Percentiles rank a stretch among this genome's conserved stretches.
Conservation (phyloP, 2,888 invertebrate species). For the Netelia virgata region DNA sequence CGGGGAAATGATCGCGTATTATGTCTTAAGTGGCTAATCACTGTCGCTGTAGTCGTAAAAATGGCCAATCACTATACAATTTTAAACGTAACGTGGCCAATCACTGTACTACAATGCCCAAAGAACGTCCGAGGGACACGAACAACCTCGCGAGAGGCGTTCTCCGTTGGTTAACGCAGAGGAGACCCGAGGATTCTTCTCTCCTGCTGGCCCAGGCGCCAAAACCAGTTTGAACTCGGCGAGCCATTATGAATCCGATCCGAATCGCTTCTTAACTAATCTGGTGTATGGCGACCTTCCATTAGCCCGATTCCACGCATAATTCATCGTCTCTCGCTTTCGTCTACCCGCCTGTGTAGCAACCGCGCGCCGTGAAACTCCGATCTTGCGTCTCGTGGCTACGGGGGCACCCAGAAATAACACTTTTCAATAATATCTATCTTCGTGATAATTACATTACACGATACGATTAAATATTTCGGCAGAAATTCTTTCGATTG, state of each 20-base stretch:
- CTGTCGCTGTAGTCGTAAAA: too few relatives aligned
- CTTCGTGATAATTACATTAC: not conserved
- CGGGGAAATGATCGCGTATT: too few relatives aligned
- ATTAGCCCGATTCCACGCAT: constrained; percentile 79
- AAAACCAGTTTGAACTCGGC: constrained; percentile 78
- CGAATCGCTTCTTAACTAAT: constrained; percentile 80
- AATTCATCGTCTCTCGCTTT: constrained; percentile 75
- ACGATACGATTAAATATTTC: not conserved
- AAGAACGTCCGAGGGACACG: not conserved
- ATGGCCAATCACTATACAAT: too few relatives aligned
- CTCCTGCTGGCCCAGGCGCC: constrained; percentile 59
- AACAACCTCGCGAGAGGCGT: not conserved
- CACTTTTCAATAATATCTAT: not conserved
- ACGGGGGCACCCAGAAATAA: constrained; percentile 1
- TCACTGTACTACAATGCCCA: not conserved
- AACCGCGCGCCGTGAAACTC: constrained; percentile 38
- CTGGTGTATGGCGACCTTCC: constrained; percentile 78
- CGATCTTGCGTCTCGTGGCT: constrained; percentile 18
- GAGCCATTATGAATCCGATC: constrained; percentile 79
- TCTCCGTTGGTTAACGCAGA: not conserved
- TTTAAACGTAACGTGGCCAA: not conserved
- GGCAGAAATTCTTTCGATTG: too few relatives aligned
- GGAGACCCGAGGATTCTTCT: constrained; percentile 25
- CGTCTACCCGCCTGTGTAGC: constrained; percentile 43
- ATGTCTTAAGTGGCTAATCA: too few relatives aligned